phyloP scores from a whole-genome alignment of 2,888 invertebrate genomes.

The Itoplectis maculator region DNA sequence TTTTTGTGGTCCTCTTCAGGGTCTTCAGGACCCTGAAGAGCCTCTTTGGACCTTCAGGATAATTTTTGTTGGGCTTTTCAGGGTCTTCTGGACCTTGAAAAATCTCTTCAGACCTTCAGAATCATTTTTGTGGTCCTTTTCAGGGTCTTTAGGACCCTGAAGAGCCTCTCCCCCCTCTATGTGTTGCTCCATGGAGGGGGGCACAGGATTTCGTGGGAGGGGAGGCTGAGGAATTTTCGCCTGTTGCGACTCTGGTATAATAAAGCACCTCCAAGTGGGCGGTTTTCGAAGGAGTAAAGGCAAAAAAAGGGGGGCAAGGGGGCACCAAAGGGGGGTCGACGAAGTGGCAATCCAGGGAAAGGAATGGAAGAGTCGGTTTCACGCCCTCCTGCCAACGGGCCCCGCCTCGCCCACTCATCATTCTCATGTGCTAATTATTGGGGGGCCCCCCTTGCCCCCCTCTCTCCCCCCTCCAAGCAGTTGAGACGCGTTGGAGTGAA shows the following conservation, averaged over 20 bases:
- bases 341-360: slow-evolving; percentile 35
- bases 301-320: slow-evolving; percentile 7
- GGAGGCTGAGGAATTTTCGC: neutral
- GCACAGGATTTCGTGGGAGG: neutral
- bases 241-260: slow-evolving; percentile 11
- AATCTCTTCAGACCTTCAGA: too few relatives aligned
- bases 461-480: too few relatives aligned
- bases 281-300: neutral
- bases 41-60: too few relatives aligned
- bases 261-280: slow-evolving; percentile 24
- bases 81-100: too few relatives aligned
- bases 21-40: too few relatives aligned
- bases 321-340: slow-evolving; percentile 13
- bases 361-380: slow-evolving; percentile 38
- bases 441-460: slow-evolving; percentile 24
- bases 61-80: too few relatives aligned
- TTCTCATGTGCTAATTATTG: slow-evolving; percentile 70
- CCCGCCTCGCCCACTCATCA: slow-evolving; percentile 67
- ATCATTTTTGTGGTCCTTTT: too few relatives aligned
- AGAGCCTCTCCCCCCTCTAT: too few relatives aligned
- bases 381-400: slow-evolving; percentile 63
- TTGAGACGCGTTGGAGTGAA: slow-evolving; percentile 17
- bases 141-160: too few relatives aligned
- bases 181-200: too few relatives aligned
- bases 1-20: too few relatives aligned